These are phyloP conservation scores for Cephus cinctus DNA, from an alignment of 1,140 invertebrate genomes.

Conservation along the genomic window DNA sequence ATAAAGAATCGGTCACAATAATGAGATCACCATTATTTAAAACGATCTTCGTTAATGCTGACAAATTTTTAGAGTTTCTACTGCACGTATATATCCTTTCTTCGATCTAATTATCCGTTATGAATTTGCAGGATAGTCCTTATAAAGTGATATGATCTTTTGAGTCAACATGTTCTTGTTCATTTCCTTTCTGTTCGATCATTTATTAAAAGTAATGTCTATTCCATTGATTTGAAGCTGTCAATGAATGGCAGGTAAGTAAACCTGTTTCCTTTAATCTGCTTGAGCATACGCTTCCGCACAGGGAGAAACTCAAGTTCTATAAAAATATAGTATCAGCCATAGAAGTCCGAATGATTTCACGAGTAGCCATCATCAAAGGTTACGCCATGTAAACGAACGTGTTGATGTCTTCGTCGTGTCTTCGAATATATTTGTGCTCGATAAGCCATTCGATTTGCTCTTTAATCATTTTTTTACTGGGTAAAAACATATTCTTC, in stretches of 20 bases:
- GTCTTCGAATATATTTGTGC: slow-evolving; percentile 95
- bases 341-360: slow-evolving; percentile 20
- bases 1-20: no score
- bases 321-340: slow-evolving; percentile 44
- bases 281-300: slow-evolving; percentile 19
- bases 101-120: no score
- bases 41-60: no score
- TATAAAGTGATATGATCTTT: slow-evolving; percentile 14
- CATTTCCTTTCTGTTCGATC: no score
- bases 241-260: no score
- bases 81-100: no score
- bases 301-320: slow-evolving; percentile 27
- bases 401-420: slow-evolving; percentile 96
- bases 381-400: slow-evolving; percentile 96
- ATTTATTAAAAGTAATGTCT: no score
- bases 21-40: no score
- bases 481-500: slow-evolving; percentile 99
- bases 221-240: no score
- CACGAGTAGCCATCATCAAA: slow-evolving; percentile 22
- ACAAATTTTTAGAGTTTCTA: no score
- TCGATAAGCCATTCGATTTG: slow-evolving; percentile 99
- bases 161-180: no score
- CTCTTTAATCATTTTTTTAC: slow-evolving; percentile 99
- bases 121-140: neutral
- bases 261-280: no score